Base-by-base conservation (phyloP, 2,113 vertebrate genomes). In the Saguinus imperator region DNA sequence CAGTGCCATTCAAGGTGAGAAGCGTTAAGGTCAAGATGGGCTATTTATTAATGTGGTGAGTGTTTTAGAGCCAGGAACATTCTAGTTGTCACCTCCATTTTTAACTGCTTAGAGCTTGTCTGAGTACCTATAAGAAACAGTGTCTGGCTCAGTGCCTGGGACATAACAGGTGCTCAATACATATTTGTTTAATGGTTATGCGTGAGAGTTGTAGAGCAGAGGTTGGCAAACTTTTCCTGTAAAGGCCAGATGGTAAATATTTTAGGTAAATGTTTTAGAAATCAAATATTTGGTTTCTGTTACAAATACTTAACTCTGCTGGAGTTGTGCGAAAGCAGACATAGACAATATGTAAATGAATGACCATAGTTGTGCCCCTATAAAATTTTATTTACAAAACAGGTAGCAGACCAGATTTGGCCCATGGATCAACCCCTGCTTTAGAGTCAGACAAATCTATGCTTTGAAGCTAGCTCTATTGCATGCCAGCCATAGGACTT, bases 181-280 rank as follows among this genome's bases (percentile, higher is more conserved):
- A 12, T 64, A 87, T 35, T 48, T 93, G 20, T 90, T 96, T 87
- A 77, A 37, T 48, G 23, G 29, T 64, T 95, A 73, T 72, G 8
- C 73, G 17, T 57, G 72, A 84, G 37, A 5, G 8, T 61, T 91
- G 83, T 45, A 61, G 83, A 76, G 32, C 37, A 84, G 37, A 61
- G 43, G 21, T 58, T 52, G 43, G 70, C 43, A 83, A 84, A 91
- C 37, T 40, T 77, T 93, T 79, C 55, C 25, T 75, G n/a, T 68
- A n/a, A 66, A 68, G 55, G 29, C 37, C 55, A 84, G 61, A 50
- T 84, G 58, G 64, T 79, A 84, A 79, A 91, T 79, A 70, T 55
- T 92, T 89, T 87, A 52, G 11, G 68, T 77, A 77, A 72, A 72
- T 79, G 79, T 48, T 96, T 89, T 73, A 87, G 37, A 87, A 91